A percentile compares a stretch with the other conserved stretches of the same genome.
phyloP scores from a whole-genome alignment of 2,888 invertebrate genomes.

The Eumerus sabulonum region DNA sequence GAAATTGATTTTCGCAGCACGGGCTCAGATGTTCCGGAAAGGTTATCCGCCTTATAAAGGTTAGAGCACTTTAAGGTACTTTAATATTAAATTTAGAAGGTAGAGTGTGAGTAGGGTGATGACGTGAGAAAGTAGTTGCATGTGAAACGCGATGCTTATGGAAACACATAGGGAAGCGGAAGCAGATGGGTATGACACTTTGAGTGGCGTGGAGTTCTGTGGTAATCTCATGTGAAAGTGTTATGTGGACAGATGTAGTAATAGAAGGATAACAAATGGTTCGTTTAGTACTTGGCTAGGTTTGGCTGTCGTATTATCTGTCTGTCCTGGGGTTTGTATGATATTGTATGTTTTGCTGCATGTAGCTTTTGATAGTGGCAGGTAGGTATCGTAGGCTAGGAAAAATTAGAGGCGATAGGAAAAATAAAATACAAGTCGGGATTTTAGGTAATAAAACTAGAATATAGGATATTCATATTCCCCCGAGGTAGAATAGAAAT shows the following conservation, averaged over 20 bases:
- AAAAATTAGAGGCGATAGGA: too few relatives aligned
- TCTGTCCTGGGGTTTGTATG: too few relatives aligned
- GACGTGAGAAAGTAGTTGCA: conserved; percentile 26
- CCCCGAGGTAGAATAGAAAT: too few relatives aligned
- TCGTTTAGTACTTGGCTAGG: not conserved
- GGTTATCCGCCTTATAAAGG: conserved; percentile 21
- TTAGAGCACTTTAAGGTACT: conserved; percentile 40
- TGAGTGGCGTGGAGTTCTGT: conserved; percentile 28
- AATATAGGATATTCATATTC: too few relatives aligned
- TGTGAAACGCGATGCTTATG: conserved; percentile 10
- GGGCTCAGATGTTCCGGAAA: conserved; percentile 44
- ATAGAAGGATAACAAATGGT: too few relatives aligned
- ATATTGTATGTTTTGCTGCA: too few relatives aligned
- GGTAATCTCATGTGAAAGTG: conserved; percentile 27
- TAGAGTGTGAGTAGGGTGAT: not conserved
- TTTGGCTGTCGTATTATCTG: too few relatives aligned
- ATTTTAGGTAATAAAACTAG: too few relatives aligned
- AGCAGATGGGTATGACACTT: conserved; percentile 36
- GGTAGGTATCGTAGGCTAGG: too few relatives aligned
- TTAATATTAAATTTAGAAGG: conserved; percentile 25
- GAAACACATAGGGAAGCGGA: conserved; percentile 26
- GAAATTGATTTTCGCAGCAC: conserved; percentile 53
- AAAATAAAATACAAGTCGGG: too few relatives aligned
- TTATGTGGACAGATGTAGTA: not conserved
- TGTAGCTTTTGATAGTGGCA: too few relatives aligned